Conservation (phyloP, 1,140 invertebrate species). For the honey bee (Apis mellifera) region DNA sequence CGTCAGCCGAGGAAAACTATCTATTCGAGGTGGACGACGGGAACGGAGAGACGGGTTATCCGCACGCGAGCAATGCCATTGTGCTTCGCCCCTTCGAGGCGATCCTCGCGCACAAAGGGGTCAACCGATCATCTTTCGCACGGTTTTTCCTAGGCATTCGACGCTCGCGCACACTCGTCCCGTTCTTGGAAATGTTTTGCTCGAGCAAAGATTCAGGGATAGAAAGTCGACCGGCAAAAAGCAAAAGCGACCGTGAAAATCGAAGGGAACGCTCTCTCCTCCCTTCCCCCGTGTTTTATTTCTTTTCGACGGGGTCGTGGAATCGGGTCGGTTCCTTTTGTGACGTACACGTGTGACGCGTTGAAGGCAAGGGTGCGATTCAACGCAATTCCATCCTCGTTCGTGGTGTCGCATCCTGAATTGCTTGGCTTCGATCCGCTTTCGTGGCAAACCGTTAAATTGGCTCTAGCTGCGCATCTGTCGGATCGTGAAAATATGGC, state of each 20-base stretch:
- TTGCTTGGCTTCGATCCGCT: constrained; percentile 49
- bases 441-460: constrained; percentile 72
- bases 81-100: constrained; percentile 22
- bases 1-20: constrained; percentile 43
- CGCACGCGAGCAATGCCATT: constrained; percentile 52
- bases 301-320: constrained; percentile 44
- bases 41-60: constrained; percentile 12
- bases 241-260: constrained; percentile 19
- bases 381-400: constrained; percentile 48
- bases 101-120: constrained; percentile 52
- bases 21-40: constrained; percentile 32
- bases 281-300: constrained; percentile 37
- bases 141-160: too few relatives aligned
- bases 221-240: background rate
- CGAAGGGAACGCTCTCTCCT: constrained; percentile 33
- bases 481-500: too few relatives aligned
- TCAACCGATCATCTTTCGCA: constrained; percentile 36
- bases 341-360: constrained; percentile 56
- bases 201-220: too few relatives aligned
- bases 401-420: background rate
- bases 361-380: constrained; percentile 55
- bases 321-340: constrained; percentile 64
- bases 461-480: constrained; percentile 71
- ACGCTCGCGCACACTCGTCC: background rate
- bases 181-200: too few relatives aligned